Base-by-base conservation (phyloP, 2,888 invertebrate genomes). In the Euplexia lucipara region DNA sequence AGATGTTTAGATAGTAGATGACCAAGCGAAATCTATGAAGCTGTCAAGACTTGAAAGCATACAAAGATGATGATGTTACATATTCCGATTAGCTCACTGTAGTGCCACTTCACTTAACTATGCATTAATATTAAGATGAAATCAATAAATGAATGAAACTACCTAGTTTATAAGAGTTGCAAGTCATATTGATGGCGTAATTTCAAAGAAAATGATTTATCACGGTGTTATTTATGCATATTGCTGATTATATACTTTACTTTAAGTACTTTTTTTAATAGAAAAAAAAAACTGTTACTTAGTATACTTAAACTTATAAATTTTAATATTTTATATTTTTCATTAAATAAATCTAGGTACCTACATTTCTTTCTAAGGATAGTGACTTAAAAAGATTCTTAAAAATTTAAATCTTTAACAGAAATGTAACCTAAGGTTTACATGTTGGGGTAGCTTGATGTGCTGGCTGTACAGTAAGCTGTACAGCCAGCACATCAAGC, bases 181-280 rank as follows among this genome's bases (percentile, higher is more conserved):
- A 52, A 37, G 35, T 44, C 30, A 64, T 32, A 22, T 44, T 52
- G 42, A 18, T 10, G 32, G 14, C 4, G 37, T 52, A 22, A 52
- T 44, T 22, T 14, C 10, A 32, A 32, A 1, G 4, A 18, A 35
- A 42, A n/a, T 63, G 34, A 49, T 63, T 49, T n/a, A 35, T 61
- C 9, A 26, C 12, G 5, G 8, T 41, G 18, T 12, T n/a, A 18
- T 10, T 4, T 47, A 12, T 3, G 6, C 22, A 41, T 5, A 14
- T 30, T 39, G 12, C 8, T 18, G 3, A 1, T 18, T 18, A 0
- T 22, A 54, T 10, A 32, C 1, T 9, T 18, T 26, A 34, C 16
- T 16, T 12, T 26, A 3, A 18, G 18, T 16, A n/a, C n/a, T n/a
- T n/a, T n/a, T n/a, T n/a, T n/a, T n/a, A n/a, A n/a, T n/a, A n/a